Conservation (phyloP, 2,888 invertebrate species). For the Apamea sordens region DNA sequence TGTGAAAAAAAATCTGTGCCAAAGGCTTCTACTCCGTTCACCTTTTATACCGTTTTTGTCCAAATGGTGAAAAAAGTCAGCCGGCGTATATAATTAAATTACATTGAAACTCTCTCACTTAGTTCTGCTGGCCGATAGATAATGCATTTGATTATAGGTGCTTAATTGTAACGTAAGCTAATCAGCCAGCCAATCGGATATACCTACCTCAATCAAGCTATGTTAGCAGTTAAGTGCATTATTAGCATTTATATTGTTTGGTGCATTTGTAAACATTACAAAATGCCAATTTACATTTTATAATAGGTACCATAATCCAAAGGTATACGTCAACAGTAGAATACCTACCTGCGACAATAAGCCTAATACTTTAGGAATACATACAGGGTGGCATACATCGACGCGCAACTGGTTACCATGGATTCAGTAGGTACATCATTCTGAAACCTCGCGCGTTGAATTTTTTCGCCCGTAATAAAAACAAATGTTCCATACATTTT, state of each 20-base stretch:
- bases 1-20: too few species aligned
- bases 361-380: neutral
- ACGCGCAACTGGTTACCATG: too few species aligned
- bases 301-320: neutral
- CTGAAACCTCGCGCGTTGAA: too few species aligned
- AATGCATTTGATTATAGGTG: neutral
- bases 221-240: neutral
- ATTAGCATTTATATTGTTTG: conserved; percentile 13
- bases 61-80: too few species aligned
- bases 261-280: neutral
- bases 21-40: too few species aligned
- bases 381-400: too few species aligned
- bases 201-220: neutral
- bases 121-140: too few species aligned
- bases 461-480: too few species aligned
- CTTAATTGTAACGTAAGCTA: neutral
- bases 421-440: too few species aligned
- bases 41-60: too few species aligned
- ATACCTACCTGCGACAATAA: neutral
- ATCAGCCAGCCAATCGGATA: neutral
- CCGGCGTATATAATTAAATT: neutral
- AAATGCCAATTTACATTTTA: conserved; percentile 4
- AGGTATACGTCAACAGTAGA: neutral
- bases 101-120: neutral
- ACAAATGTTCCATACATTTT: too few species aligned